Percentiles rank a stretch among this genome's conserved stretches.
These are phyloP conservation scores for Peromyscus melanophrys DNA, from an alignment of 2,797 vertebrate genomes.

Conservation along the genomic window DNA sequence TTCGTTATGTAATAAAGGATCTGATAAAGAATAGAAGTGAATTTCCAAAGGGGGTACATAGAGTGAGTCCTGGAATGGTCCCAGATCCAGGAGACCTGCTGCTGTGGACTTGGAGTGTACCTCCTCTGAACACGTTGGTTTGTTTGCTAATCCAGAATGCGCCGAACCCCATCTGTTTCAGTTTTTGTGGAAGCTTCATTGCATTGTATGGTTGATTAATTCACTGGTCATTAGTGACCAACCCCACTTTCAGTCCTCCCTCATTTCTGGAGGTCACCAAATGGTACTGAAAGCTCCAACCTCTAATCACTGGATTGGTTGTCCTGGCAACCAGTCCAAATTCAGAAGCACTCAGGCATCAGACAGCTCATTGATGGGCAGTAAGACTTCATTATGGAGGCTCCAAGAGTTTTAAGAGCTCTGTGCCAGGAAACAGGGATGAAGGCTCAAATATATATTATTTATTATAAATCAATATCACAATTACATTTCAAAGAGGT, in stretches of 20 bases:
- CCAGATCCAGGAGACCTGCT: background rate
- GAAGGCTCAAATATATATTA: background rate
- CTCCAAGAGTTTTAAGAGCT: background rate
- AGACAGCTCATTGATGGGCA: background rate
- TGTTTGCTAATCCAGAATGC: background rate
- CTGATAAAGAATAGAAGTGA: background rate
- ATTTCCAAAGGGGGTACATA: background rate
- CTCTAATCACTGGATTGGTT: background rate
- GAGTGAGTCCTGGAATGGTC: background rate
- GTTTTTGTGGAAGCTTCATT: background rate
- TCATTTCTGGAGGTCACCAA: background rate
- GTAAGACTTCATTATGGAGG: background rate
- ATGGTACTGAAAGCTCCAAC: background rate
- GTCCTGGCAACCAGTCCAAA: background rate
- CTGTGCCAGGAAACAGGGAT: background rate
- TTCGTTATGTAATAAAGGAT: background rate
- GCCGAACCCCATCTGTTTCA: background rate
- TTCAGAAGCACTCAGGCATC: background rate
- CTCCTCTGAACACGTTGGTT: background rate
- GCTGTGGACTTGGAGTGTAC: background rate
- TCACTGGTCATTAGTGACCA: background rate
- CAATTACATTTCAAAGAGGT: background rate
- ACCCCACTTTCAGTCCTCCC: background rate
- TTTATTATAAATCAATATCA: background rate
- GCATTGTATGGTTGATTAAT: slow-evolving; percentile 1